Percentiles rank a stretch among this genome's conserved stretches.
Conservation (phyloP, 2,888 invertebrate species). For the Pyrocoelia pectoralis region DNA sequence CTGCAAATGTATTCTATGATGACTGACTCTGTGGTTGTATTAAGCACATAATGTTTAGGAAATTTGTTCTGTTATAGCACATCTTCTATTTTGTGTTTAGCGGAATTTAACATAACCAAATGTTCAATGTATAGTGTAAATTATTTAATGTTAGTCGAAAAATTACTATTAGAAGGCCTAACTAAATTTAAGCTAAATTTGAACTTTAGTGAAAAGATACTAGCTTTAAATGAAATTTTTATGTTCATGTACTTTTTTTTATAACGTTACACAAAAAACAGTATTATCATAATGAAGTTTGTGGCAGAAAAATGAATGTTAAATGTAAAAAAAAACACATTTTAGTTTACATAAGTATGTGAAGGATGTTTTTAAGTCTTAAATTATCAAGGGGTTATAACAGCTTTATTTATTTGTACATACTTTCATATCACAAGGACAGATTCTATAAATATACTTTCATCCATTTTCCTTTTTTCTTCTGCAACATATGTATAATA, state of each 20-base stretch:
- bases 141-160: conserved; percentile 43
- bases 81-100: conserved; percentile 44
- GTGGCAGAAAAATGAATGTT: background rate
- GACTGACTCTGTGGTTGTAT: conserved; percentile 33
- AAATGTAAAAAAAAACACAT: background rate
- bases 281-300: background rate
- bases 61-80: conserved; percentile 38
- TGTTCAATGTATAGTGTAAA: conserved; percentile 37
- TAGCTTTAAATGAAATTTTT: background rate
- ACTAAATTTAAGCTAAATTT: conserved; percentile 52
- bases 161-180: conserved; percentile 58
- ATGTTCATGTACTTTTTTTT: background rate
- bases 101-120: conserved; percentile 39
- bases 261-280: background rate
- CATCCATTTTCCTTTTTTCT: too few relatives aligned
- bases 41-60: conserved; percentile 34
- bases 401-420: too few relatives aligned
- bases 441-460: too few relatives aligned
- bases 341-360: too few relatives aligned
- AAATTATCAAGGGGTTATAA: too few relatives aligned
- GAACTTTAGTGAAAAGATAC: background rate
- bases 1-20: conserved; percentile 9
- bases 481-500: too few relatives aligned
- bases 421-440: too few relatives aligned
- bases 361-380: too few relatives aligned